Evolutionary conservation across 1,140 invertebrate genomes (phyloP).

Genomic region (Drosophila pseudoananassae): DNA sequence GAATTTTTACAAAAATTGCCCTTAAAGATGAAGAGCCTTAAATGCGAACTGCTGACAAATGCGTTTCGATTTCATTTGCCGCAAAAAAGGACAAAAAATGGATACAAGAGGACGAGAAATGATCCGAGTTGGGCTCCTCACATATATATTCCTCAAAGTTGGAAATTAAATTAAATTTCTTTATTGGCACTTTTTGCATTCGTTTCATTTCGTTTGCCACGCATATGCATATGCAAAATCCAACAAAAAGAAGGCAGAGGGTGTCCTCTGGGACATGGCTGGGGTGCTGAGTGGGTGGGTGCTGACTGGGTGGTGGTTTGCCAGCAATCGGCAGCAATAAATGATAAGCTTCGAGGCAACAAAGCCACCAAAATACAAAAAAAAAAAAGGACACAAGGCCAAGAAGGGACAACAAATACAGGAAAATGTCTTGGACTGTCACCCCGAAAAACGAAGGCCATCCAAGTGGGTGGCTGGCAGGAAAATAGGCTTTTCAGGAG

Average conservation of each 20-base stretch:
- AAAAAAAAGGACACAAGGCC: slow-evolving; percentile 29
- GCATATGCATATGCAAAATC: slow-evolving; percentile 62
- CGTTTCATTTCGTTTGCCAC: slow-evolving; percentile 47
- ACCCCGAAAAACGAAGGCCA: slow-evolving; percentile 4
- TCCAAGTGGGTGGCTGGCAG: not conserved
- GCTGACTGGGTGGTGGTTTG: slow-evolving; percentile 10
- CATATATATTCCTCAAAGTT: slow-evolving; percentile 47
- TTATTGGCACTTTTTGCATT: slow-evolving; percentile 67
- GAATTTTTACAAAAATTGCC: slow-evolving; percentile 45
- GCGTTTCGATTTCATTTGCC: slow-evolving; percentile 57
- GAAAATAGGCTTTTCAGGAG: slow-evolving; percentile 27
- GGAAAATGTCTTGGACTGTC: slow-evolving; percentile 32
- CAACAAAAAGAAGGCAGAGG: slow-evolving; percentile 9
- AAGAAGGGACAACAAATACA: slow-evolving; percentile 15
- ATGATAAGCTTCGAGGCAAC: slow-evolving; percentile 69
- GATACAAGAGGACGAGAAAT: not conserved
- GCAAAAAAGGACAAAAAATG: not conserved
- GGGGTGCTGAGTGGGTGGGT: not conserved
- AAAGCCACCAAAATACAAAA: slow-evolving; percentile 39
- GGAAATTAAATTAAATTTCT: slow-evolving; percentile 77
- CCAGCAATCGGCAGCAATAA: slow-evolving; percentile 77
- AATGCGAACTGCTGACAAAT: slow-evolving; percentile 76
- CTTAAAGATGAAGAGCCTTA: slow-evolving; percentile 65
- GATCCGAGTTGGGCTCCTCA: not conserved
- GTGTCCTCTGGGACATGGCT: not conserved